A percentile compares a stretch with the other conserved stretches of the same genome.
These are phyloP conservation scores for Myotis brandtii DNA, from an alignment of 2,113 vertebrate genomes.

Conservation along the genomic window DNA sequence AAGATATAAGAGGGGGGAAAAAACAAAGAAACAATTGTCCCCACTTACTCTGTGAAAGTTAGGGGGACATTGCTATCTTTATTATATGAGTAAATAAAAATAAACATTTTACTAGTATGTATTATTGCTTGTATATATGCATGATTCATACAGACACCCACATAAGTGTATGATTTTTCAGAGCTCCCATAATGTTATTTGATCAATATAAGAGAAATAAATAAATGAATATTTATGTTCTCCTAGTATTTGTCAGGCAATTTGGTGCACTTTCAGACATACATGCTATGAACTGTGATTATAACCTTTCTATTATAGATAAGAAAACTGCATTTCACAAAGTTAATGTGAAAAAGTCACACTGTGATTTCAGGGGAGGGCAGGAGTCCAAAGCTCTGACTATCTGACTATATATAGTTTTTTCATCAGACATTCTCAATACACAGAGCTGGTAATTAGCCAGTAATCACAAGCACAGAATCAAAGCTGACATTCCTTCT, in stretches of 20 bases:
- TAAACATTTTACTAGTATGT: not conserved
- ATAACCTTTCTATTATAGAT: not conserved
- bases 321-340: not conserved
- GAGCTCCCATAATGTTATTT: not conserved
- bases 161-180: not conserved
- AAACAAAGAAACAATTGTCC: not conserved
- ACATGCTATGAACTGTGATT: not conserved
- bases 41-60: not conserved
- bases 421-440: not conserved
- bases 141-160: not conserved
- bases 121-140: not conserved
- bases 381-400: not conserved
- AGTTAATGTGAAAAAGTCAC: not conserved
- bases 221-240: not conserved
- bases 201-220: not conserved
- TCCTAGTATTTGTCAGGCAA: not conserved
- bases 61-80: not conserved
- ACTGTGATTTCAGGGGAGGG: not conserved
- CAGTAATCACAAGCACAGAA: not conserved
- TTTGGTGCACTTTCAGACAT: not conserved
- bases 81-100: not conserved
- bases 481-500: not conserved
- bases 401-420: not conserved
- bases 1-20: fast-evolving
- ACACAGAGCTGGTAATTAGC: not conserved